These are phyloP conservation scores for Zelostemma sp. DNA, from an alignment of 1,140 invertebrate species.

Conservation along the genomic window DNA sequence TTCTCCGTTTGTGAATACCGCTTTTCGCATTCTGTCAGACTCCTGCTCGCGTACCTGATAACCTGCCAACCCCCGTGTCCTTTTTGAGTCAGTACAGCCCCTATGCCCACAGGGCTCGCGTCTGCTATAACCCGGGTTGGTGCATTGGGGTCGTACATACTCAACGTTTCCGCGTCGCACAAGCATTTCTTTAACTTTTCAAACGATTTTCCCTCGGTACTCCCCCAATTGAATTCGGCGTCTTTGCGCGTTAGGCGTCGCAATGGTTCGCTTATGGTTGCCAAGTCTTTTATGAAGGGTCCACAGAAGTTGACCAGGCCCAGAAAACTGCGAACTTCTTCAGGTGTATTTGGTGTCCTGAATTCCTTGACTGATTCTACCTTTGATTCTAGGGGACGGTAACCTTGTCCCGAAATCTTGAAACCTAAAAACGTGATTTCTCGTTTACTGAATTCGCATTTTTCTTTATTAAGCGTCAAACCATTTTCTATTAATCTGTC, in stretches of 20 bases:
- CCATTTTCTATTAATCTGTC: conserved; percentile 12
- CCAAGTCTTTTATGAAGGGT: conserved; percentile 55
- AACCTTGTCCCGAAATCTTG: conserved; percentile 39
- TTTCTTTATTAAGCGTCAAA: conserved; percentile 17
- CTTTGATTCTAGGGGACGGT: conserved; percentile 44
- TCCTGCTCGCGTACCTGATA: conserved; percentile 25
- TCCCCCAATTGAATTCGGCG: background rate
- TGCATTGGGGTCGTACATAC: conserved; percentile 58
- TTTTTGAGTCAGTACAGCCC: conserved; percentile 54
- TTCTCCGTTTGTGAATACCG: conserved; percentile 46
- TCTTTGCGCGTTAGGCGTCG: conserved; percentile 36
- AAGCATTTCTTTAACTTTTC: conserved; percentile 24
- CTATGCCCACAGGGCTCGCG: conserved; percentile 62
- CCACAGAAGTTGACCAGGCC: conserved; percentile 54
- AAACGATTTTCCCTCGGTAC: background rate
- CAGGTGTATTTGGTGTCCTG: conserved; percentile 18
- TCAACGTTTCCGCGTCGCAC: conserved; percentile 39
- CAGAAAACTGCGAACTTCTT: conserved; percentile 56
- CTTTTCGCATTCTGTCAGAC: conserved; percentile 30
- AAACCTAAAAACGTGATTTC: conserved; percentile 53
- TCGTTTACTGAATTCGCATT: conserved; percentile 15
- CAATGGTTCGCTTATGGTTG: conserved; percentile 49
- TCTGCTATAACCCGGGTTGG: conserved; percentile 63
- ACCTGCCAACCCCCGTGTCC: conserved; percentile 16
- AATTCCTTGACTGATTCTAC: conserved; percentile 40